Conservation (phyloP, 2,797 vertebrate species). For the Clarias laeviceps region DNA sequence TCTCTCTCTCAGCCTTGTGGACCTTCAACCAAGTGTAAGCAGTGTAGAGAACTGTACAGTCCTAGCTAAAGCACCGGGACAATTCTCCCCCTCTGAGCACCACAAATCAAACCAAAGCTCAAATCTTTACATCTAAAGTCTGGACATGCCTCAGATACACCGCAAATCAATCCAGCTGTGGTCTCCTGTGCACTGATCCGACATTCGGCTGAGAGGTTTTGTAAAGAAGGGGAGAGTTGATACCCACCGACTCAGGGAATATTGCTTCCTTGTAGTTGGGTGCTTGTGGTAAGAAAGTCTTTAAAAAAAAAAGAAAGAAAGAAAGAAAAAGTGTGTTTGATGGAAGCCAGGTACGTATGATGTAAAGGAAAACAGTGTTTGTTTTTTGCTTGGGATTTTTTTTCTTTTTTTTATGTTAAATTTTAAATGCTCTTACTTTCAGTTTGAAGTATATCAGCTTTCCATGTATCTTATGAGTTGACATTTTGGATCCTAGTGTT, state of each 20-base stretch:
- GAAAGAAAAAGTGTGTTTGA: slow-evolving; percentile 68
- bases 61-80: slow-evolving; percentile 72
- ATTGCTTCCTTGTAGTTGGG: slow-evolving; percentile 65
- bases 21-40: slow-evolving; percentile 68
- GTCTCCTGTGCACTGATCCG: not conserved
- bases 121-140: slow-evolving; percentile 11
- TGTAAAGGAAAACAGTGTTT: slow-evolving; percentile 64
- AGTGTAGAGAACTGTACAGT: slow-evolving; percentile 70
- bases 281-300: slow-evolving; percentile 86
- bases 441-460: slow-evolving; percentile 59
- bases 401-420: slow-evolving; percentile 17
- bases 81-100: slow-evolving; percentile 64
- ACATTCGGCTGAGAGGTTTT: slow-evolving; percentile 5
- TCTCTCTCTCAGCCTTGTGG: slow-evolving; percentile 73
- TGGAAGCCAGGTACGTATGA: slow-evolving; percentile 84
- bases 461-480: slow-evolving; percentile 68
- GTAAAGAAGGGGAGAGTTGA: slow-evolving; percentile 65
- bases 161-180: not conserved
- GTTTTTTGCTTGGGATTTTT: slow-evolving; percentile 54
- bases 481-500: slow-evolving; percentile 66
- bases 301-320: slow-evolving; percentile 59
- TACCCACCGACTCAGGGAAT: slow-evolving; percentile 63
- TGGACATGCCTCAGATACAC: slow-evolving; percentile 24
- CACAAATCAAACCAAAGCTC: slow-evolving; percentile 44
- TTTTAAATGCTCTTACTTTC: slow-evolving; percentile 64